phyloP scores from a whole-genome alignment of 2,113 vertebrate genomes.

The Balaeniceps rex region DNA sequence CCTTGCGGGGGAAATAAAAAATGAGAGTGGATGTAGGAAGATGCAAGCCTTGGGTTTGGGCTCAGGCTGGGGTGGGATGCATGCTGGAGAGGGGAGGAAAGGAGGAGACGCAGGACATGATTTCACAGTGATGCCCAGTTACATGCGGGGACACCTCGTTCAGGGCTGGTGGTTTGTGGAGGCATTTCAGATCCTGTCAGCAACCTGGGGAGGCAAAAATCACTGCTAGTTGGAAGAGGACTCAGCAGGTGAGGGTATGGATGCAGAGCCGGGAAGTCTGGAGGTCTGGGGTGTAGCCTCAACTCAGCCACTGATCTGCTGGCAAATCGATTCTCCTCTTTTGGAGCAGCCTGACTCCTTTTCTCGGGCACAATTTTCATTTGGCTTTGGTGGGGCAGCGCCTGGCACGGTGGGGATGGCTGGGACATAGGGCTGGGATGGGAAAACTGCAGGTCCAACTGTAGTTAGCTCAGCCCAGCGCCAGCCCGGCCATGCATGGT shows the following conservation, averaged over 20 bases:
- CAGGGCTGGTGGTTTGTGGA: background rate
- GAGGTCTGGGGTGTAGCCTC: background rate
- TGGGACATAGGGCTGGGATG: background rate
- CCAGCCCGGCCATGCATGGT: background rate
- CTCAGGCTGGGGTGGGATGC: background rate
- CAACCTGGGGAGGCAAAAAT: background rate
- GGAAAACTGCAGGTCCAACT: background rate
- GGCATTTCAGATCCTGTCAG: background rate
- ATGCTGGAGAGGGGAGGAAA: background rate
- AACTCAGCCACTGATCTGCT: background rate
- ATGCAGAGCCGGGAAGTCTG: background rate
- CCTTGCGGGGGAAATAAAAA: background rate
- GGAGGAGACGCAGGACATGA: background rate
- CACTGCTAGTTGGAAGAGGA: background rate
- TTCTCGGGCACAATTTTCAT: background rate
- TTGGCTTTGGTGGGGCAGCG: background rate
- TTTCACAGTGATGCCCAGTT: background rate
- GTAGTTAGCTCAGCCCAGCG: rapidly evolving
- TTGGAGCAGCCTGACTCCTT: background rate
- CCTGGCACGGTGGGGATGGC: background rate
- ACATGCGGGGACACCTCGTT: rapidly evolving
- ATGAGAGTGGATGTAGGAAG: background rate
- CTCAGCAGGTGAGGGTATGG: background rate
- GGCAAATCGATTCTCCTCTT: background rate
- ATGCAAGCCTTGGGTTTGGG: background rate